phyloP scores from a whole-genome alignment of 2,797 vertebrate genomes.

The Eleutherodactylus coqui region DNA sequence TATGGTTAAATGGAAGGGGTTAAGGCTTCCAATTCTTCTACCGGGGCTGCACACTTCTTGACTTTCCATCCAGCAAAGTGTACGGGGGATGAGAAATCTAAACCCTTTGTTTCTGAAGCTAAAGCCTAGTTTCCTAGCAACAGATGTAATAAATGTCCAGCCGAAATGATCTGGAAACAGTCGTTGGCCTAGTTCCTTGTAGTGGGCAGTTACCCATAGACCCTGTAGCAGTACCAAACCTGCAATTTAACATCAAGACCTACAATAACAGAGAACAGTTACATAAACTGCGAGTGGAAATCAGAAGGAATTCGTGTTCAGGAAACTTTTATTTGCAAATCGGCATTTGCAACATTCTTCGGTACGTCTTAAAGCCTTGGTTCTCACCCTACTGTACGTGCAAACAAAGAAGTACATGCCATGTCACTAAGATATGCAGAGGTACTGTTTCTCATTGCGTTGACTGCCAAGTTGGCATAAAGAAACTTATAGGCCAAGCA shows the following conservation, averaged over 20 bases:
- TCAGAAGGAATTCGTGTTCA: neutral
- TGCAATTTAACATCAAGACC: neutral
- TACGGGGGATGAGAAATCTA: constrained; percentile 23
- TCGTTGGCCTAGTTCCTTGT: constrained; percentile 4
- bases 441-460: too few relatives aligned
- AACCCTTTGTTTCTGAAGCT: constrained; percentile 47
- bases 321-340: neutral
- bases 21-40: neutral
- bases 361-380: neutral
- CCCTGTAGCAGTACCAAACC: neutral
- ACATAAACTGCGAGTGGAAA: neutral
- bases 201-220: neutral
- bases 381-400: neutral
- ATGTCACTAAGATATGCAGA: neutral
- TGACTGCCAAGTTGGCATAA: too few relatives aligned
- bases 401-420: neutral
- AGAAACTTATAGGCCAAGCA: too few relatives aligned
- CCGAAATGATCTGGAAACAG: constrained; percentile 33
- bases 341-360: neutral
- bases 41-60: constrained; percentile 17
- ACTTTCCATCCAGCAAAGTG: constrained; percentile 30
- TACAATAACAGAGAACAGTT: too few relatives aligned
- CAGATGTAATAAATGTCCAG: constrained; percentile 47
- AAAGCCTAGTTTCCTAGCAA: constrained; percentile 55
- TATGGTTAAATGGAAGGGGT: neutral